Evolutionary conservation across 2,797 vertebrate species (phyloP).

Genomic region (Poeciliopsis infans): DNA sequence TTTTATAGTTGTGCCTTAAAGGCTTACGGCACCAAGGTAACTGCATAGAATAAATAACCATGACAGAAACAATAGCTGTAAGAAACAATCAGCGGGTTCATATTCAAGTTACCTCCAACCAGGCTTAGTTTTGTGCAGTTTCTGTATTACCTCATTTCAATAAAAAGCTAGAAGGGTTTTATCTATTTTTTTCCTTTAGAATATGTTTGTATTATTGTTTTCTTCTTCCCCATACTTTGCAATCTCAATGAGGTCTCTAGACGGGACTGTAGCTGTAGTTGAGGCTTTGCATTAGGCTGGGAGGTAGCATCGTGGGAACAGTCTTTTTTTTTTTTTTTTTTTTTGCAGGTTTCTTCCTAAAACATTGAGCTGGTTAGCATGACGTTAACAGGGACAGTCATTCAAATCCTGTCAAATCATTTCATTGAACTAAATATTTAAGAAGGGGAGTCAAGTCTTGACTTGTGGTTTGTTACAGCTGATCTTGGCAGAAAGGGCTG

Average conservation of each 20-base stretch:
- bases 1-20: constrained; percentile 19
- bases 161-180: constrained; percentile 41
- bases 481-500: neutral
- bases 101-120: constrained; percentile 18
- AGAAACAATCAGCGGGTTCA: constrained; percentile 22
- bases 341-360: neutral
- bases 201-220: neutral
- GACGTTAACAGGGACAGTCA: constrained; percentile 46
- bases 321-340: neutral
- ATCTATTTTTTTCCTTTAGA: constrained; percentile 20
- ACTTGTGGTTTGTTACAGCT: neutral
- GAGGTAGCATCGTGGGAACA: constrained; percentile 13
- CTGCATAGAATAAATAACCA: constrained; percentile 21
- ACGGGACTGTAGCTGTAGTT: constrained; percentile 41
- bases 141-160: constrained; percentile 38
- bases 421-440: constrained; percentile 70
- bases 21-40: constrained; percentile 14
- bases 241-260: constrained; percentile 26
- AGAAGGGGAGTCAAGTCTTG: constrained; percentile 47
- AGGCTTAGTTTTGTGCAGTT: constrained; percentile 44
- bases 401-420: constrained; percentile 51
- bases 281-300: constrained; percentile 6
- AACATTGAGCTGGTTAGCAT: constrained; percentile 16
- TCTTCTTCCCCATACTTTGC: constrained; percentile 26
- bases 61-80: constrained; percentile 27